These are phyloP conservation scores for Phlogophora meticulosa DNA, from an alignment of 2,888 invertebrate species.

Conservation along the genomic window DNA sequence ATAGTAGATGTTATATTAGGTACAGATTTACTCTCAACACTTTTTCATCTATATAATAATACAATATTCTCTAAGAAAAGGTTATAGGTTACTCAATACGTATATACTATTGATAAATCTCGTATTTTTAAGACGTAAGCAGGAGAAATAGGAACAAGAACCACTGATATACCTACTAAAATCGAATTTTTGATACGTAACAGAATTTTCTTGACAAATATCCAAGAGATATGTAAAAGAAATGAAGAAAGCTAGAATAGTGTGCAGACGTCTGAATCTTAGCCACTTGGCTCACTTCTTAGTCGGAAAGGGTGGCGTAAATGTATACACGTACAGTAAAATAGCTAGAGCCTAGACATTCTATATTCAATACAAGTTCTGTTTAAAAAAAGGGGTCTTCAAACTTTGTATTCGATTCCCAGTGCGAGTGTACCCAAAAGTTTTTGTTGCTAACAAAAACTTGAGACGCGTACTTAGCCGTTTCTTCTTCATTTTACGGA, in stretches of 20 bases:
- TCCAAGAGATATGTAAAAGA: background rate
- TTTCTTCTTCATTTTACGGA: constrained; percentile 17
- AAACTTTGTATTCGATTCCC: constrained; percentile 4
- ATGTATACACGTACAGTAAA: background rate
- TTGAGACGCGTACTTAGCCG: background rate
- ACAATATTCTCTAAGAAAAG: background rate
- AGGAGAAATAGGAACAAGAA: no score
- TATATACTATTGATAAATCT: no score
- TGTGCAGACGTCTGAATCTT: background rate
- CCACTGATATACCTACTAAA: no score
- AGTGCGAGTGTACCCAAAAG: constrained; percentile 23
- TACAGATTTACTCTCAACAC: no score
- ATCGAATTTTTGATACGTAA: no score
- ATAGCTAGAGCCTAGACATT: constrained; percentile 4
- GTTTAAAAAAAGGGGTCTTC: constrained; percentile 33
- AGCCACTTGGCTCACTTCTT: background rate
- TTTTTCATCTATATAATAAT: background rate
- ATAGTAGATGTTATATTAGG: background rate
- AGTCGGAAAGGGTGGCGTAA: background rate
- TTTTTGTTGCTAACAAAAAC: constrained; percentile 48
- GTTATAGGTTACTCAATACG: background rate
- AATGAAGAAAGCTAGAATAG: background rate
- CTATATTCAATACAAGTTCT: constrained; percentile 25
- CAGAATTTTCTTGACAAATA: background rate
- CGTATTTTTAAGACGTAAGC: no score